Evolutionary conservation across 2,888 invertebrate species (phyloP).

Genomic region (Tetragonisca angustula): DNA sequence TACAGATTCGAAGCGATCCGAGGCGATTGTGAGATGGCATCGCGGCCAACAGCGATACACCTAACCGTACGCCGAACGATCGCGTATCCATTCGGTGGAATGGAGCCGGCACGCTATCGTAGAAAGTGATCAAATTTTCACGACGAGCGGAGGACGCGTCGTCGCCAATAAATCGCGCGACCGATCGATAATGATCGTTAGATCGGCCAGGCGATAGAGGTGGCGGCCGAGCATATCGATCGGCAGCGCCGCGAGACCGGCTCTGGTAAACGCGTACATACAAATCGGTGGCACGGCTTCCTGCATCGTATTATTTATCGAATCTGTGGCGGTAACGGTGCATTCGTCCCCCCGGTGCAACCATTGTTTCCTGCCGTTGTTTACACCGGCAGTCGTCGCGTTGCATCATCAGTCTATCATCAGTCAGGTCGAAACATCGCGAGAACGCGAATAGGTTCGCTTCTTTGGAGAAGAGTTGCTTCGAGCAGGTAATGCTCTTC

Average conservation of each 20-base stretch:
- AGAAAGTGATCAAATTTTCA: slow-evolving; percentile 44
- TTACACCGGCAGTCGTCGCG: too few species aligned
- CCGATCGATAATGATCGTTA: slow-evolving; percentile 51
- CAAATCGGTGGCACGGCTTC: slow-evolving; percentile 71
- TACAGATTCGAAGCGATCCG: too few species aligned
- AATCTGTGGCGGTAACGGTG: slow-evolving; percentile 75
- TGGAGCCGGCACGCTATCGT: slow-evolving; percentile 6
- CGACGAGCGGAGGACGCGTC: slow-evolving; percentile 23
- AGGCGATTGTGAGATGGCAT: too few species aligned
- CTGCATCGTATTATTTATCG: slow-evolving; percentile 76
- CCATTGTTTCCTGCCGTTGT: too few species aligned
- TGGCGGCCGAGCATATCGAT: slow-evolving; percentile 38
- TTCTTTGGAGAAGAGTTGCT: neutral
- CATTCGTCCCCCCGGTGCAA: slow-evolving; percentile 50
- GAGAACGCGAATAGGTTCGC: slow-evolving; percentile 39
- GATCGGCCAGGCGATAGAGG: slow-evolving; percentile 40
- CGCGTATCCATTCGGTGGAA: neutral
- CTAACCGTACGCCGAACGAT: neutral
- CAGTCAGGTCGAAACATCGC: slow-evolving; percentile 30
- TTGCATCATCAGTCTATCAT: too few species aligned
- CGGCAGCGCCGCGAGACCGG: slow-evolving; percentile 38
- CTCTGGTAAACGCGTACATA: slow-evolving; percentile 59
- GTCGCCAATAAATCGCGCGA: slow-evolving; percentile 40
- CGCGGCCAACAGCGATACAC: neutral
- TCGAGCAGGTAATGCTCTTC: neutral